phyloP scores from a whole-genome alignment of 1,140 invertebrate species.

The Pseudomyrmex dendroicus region DNA sequence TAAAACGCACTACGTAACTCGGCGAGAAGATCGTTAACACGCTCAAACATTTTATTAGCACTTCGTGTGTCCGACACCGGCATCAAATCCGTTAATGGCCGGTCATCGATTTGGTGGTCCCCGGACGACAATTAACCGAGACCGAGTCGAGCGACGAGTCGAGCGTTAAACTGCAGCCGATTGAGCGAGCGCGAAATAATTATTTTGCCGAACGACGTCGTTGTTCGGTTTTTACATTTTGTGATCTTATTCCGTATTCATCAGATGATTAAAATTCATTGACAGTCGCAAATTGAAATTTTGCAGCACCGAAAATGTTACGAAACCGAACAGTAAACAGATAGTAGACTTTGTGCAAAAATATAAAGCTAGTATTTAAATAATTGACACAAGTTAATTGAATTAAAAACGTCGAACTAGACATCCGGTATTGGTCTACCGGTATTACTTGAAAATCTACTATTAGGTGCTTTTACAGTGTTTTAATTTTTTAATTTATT shows the following conservation, averaged over 20 bases:
- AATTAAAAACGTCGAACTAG: no score
- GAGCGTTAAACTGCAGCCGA: conserved; percentile 54
- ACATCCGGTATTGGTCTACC: no score
- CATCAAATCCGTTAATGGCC: conserved; percentile 68
- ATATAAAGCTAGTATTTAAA: no score
- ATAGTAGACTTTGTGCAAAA: no score
- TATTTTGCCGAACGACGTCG: conserved; percentile 35
- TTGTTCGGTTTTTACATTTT: background rate
- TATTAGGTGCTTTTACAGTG: no score
- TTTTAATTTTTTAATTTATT: no score
- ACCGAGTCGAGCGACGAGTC: conserved; percentile 50
- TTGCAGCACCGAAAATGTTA: no score
- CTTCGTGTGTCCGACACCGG: conserved; percentile 54
- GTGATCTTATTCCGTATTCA: background rate
- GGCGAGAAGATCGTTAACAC: conserved; percentile 72
- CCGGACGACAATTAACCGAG: conserved; percentile 54
- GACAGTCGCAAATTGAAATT: no score
- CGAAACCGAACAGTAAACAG: no score
- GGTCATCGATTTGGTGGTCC: conserved; percentile 61
- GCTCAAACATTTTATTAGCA: conserved; percentile 74
- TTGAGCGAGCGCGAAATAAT: conserved; percentile 46
- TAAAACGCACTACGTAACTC: conserved; percentile 55
- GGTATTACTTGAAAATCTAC: no score
- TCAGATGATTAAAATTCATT: conserved; percentile 1
- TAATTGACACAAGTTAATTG: no score